These are phyloP conservation scores for Empis stercorea DNA, from an alignment of 2,888 invertebrate genomes.

Conservation along the genomic window DNA sequence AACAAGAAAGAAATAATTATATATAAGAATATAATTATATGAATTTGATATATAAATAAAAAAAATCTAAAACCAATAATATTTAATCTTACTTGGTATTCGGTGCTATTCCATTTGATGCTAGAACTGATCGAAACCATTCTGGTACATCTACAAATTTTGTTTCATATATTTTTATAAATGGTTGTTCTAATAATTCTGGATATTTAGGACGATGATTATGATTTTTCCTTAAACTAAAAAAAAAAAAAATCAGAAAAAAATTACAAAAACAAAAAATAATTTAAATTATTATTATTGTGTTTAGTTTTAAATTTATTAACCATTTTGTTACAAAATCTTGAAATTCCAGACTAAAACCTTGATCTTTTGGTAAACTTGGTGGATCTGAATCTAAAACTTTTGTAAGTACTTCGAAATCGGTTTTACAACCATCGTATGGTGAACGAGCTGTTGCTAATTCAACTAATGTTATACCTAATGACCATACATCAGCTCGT, in stretches of 20 bases:
- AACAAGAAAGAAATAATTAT: neutral
- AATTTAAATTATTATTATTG: too few species aligned
- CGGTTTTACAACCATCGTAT: conserved; percentile 86
- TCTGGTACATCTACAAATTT: conserved; percentile 60
- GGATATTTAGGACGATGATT: conserved; percentile 87
- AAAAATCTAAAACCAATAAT: neutral
- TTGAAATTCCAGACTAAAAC: conserved; percentile 65
- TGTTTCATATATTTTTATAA: conserved; percentile 67
- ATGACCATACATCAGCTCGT: conserved; percentile 97
- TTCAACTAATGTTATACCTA: conserved; percentile 93
- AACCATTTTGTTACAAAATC: conserved; percentile 86
- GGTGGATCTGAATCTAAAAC: conserved; percentile 86
- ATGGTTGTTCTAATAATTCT: conserved; percentile 75
- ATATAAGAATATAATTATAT: too few species aligned
- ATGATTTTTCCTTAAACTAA: conserved; percentile 86
- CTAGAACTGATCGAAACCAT: conserved; percentile 64
- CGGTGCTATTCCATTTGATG: conserved; percentile 35
- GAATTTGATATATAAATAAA: neutral
- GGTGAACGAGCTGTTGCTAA: conserved; percentile 94
- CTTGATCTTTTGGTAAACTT: conserved; percentile 58
- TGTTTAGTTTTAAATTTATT: conserved; percentile 23
- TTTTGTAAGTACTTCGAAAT: conserved; percentile 92
- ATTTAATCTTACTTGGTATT: conserved; percentile 25
- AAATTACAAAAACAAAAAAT: neutral
- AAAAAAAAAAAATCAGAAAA: conserved; percentile 1